Percentiles rank a stretch among this genome's conserved stretches.
These are phyloP conservation scores for Laupala kohalensis DNA, from an alignment of 1,140 invertebrate species.

Conservation along the genomic window DNA sequence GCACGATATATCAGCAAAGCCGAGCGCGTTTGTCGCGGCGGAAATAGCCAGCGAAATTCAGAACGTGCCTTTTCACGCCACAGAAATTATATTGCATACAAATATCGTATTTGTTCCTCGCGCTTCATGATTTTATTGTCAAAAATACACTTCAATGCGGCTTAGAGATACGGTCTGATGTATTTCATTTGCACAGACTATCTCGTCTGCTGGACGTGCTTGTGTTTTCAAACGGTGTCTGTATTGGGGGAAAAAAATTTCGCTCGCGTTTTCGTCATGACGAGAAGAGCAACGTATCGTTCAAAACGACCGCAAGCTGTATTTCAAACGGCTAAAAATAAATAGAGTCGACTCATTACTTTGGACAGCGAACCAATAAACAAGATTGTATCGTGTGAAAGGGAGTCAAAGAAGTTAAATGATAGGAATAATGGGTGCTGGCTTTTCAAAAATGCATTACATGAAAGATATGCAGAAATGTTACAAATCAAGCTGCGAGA, in stretches of 20 bases:
- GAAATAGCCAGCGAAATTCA: background rate
- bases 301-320: background rate
- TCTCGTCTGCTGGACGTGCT: background rate
- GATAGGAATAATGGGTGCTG: background rate
- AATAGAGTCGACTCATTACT: background rate
- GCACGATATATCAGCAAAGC: background rate
- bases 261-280: background rate
- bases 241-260: background rate
- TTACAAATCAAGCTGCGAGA: background rate
- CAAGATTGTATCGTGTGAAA: background rate
- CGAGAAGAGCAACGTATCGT: background rate
- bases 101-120: background rate
- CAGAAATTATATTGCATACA: background rate
- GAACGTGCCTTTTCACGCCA: background rate
- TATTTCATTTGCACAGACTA: background rate
- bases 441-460: background rate
- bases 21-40: background rate
- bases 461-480: background rate
- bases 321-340: background rate
- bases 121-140: background rate
- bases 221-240: background rate
- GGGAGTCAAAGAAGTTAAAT: background rate
- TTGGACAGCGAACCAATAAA: background rate
- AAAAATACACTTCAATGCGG: background rate
- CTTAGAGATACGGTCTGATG: background rate